Evolutionary conservation across 2,888 invertebrate species (phyloP), one percentile per base, ranked within the genome.

Genomic region (Sericinus montela): DNA sequence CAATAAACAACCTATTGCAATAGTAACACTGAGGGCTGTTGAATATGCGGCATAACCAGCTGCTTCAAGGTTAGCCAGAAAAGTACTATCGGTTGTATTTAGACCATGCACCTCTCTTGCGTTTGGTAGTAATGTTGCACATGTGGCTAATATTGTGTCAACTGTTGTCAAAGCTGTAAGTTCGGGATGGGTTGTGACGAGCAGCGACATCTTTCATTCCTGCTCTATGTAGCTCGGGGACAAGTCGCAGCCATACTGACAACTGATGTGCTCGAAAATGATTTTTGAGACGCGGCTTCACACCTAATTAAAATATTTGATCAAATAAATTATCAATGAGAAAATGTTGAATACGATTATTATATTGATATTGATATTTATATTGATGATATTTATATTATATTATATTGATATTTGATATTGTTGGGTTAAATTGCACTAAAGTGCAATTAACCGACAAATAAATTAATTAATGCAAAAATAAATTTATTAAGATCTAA

Each of bases 231-330:
- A 96, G 90, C 75, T 98, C 97, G 0, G 98, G 98, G 39, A 98
- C 95, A 6, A 98, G 91, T 5, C 98, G 94, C 7, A 98, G 84
- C 98, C 98, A 98, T 37, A 98, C 96, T 39, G 98, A 97, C 42
- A 98, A 90, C 73, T 98, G 97, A 80, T 98, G 97, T 1, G 98
- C 97, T 42, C 98, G 92, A 85, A 96, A 98, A 86, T 98, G 98
- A 75, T 97, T 97, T 74, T 96, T 96, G 83, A 97, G 92, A 53
- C 94, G 93, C 0, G 97, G 96, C 72, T 97, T 97, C 92, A 95
- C 93, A 60, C 97, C 98, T 98, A 91, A 82, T 77, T 56, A 72
- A 65, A 63, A 50, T 19, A 19, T 19, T n/a, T n/a, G n/a, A n/a
- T n/a, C n/a, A n/a, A n/a, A n/a, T n/a, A n/a, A n/a, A n/a, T n/a